These are phyloP conservation scores for Melanotaenia boesemani DNA, from an alignment of 2,797 vertebrate genomes.

Conservation along the genomic window DNA sequence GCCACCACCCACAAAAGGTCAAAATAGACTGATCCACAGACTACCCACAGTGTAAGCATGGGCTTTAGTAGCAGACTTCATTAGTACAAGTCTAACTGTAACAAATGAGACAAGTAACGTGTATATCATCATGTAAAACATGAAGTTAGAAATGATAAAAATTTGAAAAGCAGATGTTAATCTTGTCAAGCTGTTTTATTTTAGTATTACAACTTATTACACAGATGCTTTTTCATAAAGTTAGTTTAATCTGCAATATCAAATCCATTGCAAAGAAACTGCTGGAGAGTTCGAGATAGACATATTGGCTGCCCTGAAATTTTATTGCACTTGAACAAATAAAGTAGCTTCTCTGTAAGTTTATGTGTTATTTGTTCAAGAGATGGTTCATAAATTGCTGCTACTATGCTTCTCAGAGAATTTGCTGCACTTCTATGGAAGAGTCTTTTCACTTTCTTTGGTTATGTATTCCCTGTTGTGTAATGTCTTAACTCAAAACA, in stretches of 20 bases:
- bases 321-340: neutral
- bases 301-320: too few species aligned
- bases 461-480: neutral
- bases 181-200: neutral
- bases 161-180: neutral
- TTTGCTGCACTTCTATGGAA: neutral
- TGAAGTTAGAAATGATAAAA: neutral
- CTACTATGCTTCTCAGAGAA: neutral
- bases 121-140: neutral
- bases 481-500: neutral
- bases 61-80: constrained; percentile 26
- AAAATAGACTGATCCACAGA: constrained; percentile 35
- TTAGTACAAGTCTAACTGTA: constrained; percentile 22
- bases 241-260: neutral
- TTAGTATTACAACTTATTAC: neutral
- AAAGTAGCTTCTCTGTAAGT: neutral
- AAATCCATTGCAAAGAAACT: neutral
- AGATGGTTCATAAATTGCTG: neutral
- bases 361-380: neutral
- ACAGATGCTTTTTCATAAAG: neutral
- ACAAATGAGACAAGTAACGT: constrained; percentile 10
- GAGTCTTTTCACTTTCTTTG: neutral
- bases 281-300: neutral
- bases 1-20: constrained; percentile 53
- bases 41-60: constrained; percentile 36